A percentile compares a stretch with the other conserved stretches of the same genome.
Conservation (phyloP, 2,797 vertebrate genomes). For the Crenuchus spilurus region DNA sequence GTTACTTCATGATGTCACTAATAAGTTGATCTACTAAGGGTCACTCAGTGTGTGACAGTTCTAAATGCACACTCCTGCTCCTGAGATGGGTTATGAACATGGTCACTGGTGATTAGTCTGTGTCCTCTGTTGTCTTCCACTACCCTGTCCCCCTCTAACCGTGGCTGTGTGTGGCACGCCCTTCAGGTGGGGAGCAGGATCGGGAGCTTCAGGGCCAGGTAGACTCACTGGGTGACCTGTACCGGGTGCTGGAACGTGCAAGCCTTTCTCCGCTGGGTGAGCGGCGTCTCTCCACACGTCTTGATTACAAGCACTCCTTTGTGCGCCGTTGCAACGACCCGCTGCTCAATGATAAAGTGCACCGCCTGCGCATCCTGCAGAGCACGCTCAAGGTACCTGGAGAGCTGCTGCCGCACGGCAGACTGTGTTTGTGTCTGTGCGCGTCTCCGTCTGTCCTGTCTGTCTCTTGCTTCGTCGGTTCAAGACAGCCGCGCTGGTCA, state of each 20-base stretch:
- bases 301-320: slow-evolving; percentile 93
- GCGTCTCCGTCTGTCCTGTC: slow-evolving; percentile 48
- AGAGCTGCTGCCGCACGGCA: slow-evolving; percentile 44
- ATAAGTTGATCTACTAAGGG: too few relatives aligned
- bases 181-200: slow-evolving; percentile 52
- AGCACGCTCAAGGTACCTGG: slow-evolving; percentile 93
- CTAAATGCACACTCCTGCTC: too few relatives aligned
- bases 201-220: slow-evolving; percentile 79
- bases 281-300: slow-evolving; percentile 82
- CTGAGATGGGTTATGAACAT: too few relatives aligned
- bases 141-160: neutral
- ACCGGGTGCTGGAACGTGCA: slow-evolving; percentile 91
- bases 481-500: slow-evolving; percentile 36
- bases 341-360: slow-evolving; percentile 94
- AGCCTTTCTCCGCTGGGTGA: slow-evolving; percentile 91
- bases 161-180: slow-evolving; percentile 39
- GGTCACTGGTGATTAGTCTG: neutral
- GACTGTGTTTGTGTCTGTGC: slow-evolving; percentile 29
- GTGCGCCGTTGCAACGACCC: slow-evolving; percentile 92
- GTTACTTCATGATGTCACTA: too few relatives aligned
- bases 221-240: slow-evolving; percentile 93
- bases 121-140: neutral
- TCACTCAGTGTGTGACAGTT: too few relatives aligned
- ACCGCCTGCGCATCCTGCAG: slow-evolving; percentile 94
- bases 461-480: slow-evolving; percentile 30